Conservation (phyloP, 1,140 invertebrate genomes). For the Drosophila obscura region DNA sequence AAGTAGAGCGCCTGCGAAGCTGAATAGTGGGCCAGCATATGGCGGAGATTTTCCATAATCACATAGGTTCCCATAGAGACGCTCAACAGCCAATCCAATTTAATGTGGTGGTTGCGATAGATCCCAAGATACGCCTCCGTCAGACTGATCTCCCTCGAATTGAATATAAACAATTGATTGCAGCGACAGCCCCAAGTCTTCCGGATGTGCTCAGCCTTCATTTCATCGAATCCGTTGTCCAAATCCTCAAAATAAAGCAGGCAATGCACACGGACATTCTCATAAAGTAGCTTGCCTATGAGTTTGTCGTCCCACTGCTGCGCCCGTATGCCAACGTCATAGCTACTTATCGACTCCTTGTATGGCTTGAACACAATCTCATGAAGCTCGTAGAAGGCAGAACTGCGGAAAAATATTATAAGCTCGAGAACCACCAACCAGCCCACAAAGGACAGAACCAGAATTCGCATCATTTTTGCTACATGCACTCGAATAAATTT, state of each 20-base stretch:
- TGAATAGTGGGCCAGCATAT: conserved; percentile 90
- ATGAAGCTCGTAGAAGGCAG: background rate
- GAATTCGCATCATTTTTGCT: background rate
- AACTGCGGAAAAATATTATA: conserved; percentile 14
- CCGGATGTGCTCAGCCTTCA: conserved; percentile 94
- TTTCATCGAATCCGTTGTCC: conserved; percentile 83
- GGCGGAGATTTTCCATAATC: conserved; percentile 94
- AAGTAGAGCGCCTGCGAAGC: conserved; percentile 91
- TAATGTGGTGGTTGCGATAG: conserved; percentile 90
- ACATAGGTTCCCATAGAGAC: conserved; percentile 98
- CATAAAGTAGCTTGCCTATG: conserved; percentile 90
- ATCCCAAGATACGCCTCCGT: conserved; percentile 88
- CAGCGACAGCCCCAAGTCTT: conserved; percentile 97
- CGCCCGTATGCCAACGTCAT: conserved; percentile 25
- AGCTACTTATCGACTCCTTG: conserved; percentile 17
- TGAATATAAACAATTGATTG: conserved; percentile 94
- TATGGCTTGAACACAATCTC: conserved; percentile 36
- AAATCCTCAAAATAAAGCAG: conserved; percentile 80
- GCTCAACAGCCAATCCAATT: conserved; percentile 96
- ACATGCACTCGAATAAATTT: background rate
- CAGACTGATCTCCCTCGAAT: conserved; percentile 87
- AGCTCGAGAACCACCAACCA: conserved; percentile 17
- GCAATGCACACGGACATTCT: conserved; percentile 92
- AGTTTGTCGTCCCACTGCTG: conserved; percentile 33
- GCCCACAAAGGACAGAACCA: conserved; percentile 1